Evolutionary conservation across 2,797 vertebrate species (phyloP), one percentile per base, ranked within the genome.

Genomic region (Bradypodion pumilum): DNA sequence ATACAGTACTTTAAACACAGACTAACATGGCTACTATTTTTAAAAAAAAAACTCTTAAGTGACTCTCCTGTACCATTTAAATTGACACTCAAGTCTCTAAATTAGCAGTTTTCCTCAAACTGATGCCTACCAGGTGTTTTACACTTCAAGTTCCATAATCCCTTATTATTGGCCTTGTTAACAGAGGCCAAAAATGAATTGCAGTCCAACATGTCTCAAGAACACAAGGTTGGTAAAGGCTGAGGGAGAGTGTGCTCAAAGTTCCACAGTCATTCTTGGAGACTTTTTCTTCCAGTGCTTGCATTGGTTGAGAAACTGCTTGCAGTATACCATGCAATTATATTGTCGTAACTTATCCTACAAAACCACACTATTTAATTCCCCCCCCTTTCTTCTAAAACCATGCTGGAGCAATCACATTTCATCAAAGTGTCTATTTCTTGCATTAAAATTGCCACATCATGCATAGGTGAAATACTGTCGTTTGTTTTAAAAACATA

Each of bases 401-500:
- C 29, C 68, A 76, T 49, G 32, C 32, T 7, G 42, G 77, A 76
- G 74, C 21, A 19, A 66, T 81, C 56, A 40, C 35, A 63, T 35
- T 69, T 70, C 37, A 49, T 81, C 65, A 46, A 49, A 75, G 69
- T 63, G 44, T 40, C 69, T 52, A 63, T 78, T 69, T 73, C 76
- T 49, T 73, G 68, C 60, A 73, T 79, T n/a, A 79, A 79, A 84
- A 37, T 27, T 84, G 69, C 62, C 59, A 32, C 59, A 79, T 16
- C 44, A 76, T 81, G 65, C 85, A 81, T 75, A 85, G 49, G 52
- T 75, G 78, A 75, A 66, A 19, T 40, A 62, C 65, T 40, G 40
- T 37, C 66, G 62, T 37, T 65, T 70, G 29, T 25, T 69, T 78
- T 74, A 75, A 87, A 63, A 81, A 9, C 27, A 49, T 2, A 81